A percentile compares a stretch with the other conserved stretches of the same genome.
These are phyloP conservation scores for Hylaeus volcanicus DNA, from an alignment of 1,140 invertebrate species.

Conservation along the genomic window DNA sequence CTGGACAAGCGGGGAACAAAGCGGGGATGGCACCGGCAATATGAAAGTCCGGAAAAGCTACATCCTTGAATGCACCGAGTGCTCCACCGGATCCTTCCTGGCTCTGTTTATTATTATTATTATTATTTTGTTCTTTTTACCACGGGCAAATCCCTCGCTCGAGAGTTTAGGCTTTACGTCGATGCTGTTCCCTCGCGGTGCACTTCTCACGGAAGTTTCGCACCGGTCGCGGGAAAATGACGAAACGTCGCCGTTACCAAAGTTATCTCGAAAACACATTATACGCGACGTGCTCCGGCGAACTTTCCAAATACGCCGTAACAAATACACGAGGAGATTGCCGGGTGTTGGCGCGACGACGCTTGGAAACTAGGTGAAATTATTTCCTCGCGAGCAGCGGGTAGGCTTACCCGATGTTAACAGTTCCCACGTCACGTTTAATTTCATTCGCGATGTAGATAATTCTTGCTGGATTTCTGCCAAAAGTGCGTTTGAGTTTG, in stretches of 20 bases:
- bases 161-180: slow-evolving; percentile 22
- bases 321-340: slow-evolving; percentile 28
- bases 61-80: neutral
- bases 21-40: neutral
- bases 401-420: too few relatives aligned
- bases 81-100: neutral
- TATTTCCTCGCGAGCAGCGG: slow-evolving; percentile 20
- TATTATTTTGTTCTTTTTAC: neutral
- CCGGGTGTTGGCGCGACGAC: neutral
- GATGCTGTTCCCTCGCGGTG: slow-evolving; percentile 15
- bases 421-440: too few relatives aligned
- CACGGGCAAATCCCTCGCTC: slow-evolving; percentile 4
- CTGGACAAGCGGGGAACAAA: neutral
- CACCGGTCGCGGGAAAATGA: slow-evolving; percentile 42
- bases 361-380: slow-evolving; percentile 42
- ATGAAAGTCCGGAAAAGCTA: neutral
- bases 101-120: neutral
- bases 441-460: neutral
- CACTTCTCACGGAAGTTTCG: neutral
- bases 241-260: slow-evolving; percentile 44
- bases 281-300: slow-evolving; percentile 35
- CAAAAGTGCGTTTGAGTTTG: too few relatives aligned
- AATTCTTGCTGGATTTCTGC: too few relatives aligned
- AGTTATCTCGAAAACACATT: slow-evolving; percentile 56
- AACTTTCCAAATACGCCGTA: slow-evolving; percentile 48